Evolutionary conservation across 2,113 vertebrate species (phyloP).

Genomic region (Lonchura striata): DNA sequence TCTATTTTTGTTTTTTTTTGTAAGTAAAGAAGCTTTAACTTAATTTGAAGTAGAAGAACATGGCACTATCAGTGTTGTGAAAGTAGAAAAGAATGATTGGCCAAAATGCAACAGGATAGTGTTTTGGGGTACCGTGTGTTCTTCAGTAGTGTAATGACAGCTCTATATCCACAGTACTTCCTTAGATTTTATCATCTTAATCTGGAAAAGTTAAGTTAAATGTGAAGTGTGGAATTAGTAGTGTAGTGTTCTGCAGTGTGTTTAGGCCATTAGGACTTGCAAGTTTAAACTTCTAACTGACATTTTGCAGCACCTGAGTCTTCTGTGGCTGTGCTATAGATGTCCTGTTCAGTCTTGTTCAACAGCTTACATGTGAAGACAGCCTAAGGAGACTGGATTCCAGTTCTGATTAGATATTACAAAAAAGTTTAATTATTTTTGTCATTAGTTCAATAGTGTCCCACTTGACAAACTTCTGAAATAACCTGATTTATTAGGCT

Average conservation of each 20-base stretch:
- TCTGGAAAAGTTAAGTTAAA: not conserved
- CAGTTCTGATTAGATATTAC: not conserved
- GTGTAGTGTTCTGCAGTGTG: not conserved
- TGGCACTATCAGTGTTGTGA: not conserved
- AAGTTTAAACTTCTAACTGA: not conserved
- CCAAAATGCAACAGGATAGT: not conserved
- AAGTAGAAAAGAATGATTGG: not conserved
- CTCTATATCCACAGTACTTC: not conserved
- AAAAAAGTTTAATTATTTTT: not conserved
- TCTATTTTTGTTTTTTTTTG: not conserved
- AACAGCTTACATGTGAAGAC: not conserved
- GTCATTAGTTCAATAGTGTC: not conserved
- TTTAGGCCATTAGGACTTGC: not conserved
- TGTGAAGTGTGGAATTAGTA: not conserved
- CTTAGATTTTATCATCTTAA: not conserved
- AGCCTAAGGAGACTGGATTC: not conserved
- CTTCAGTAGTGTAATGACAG: not conserved
- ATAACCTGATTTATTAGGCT: not conserved
- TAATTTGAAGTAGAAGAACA: not conserved
- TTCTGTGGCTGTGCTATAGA: not conserved
- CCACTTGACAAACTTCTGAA: slow-evolving; percentile 20
- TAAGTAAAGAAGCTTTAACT: not conserved
- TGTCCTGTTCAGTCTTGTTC: not conserved
- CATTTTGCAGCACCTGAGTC: not conserved
- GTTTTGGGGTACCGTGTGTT: not conserved